phyloP scores from a whole-genome alignment of 2,888 invertebrate species.

The Vanessa cardui region DNA sequence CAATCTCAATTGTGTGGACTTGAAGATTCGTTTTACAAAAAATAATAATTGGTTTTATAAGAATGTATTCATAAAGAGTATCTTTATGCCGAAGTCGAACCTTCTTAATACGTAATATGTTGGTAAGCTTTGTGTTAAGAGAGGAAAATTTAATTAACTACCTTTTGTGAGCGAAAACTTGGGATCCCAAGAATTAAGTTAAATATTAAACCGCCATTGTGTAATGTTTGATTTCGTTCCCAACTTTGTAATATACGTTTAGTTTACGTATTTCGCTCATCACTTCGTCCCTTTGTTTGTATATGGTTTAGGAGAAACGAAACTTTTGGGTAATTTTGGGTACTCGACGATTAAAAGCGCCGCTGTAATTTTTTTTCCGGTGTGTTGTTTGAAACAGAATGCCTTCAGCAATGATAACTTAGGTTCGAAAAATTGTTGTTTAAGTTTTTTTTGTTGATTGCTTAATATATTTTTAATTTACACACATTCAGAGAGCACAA shows the following conservation, averaged over 20 bases:
- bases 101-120: slow-evolving; percentile 27
- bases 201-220: slow-evolving; percentile 41
- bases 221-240: slow-evolving; percentile 34
- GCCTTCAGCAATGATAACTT: no score
- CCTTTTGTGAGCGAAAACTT: slow-evolving; percentile 39
- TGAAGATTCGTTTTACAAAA: no score
- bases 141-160: slow-evolving; percentile 44
- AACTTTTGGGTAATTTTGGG: slow-evolving; percentile 4
- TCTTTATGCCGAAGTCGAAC: slow-evolving; percentile 1
- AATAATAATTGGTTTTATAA: neutral
- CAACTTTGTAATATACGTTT: slow-evolving; percentile 25
- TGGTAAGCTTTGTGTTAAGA: slow-evolving; percentile 27
- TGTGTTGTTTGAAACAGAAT: neutral
- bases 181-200: slow-evolving; percentile 47
- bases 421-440: no score
- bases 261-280: slow-evolving; percentile 20
- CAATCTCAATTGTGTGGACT: no score
- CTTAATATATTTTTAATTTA: no score
- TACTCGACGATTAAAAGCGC: neutral
- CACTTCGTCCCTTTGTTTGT: slow-evolving; percentile 22
- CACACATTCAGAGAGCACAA: no score
- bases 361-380: neutral
- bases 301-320: slow-evolving; percentile 3
- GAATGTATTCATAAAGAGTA: neutral
- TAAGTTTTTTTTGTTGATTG: no score